Conservation (phyloP, 2,113 vertebrate genomes). For the Amphilophus citrinellus region DNA sequence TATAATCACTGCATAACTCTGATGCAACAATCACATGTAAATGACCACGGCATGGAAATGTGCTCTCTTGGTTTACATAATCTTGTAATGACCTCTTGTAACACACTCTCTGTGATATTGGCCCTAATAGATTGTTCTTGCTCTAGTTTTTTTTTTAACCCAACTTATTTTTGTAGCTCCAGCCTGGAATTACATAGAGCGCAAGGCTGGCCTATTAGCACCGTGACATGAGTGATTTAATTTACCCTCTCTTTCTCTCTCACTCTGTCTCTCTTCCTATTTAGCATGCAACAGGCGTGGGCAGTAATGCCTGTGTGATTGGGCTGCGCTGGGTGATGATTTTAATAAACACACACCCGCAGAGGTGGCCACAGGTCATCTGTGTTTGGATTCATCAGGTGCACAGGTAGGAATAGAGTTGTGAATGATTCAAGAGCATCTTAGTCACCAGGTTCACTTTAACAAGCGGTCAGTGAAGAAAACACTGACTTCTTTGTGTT, state of each 20-base stretch:
- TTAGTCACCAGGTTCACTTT: not conserved
- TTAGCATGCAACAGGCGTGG: slow-evolving; percentile 80
- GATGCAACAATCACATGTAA: slow-evolving; percentile 79
- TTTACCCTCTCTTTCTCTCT: slow-evolving; percentile 62
- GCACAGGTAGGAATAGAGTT: slow-evolving; percentile 44
- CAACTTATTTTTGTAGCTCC: slow-evolving; percentile 36
- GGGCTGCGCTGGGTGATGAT: slow-evolving; percentile 64
- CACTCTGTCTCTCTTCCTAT: slow-evolving; percentile 50
- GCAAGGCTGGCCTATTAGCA: slow-evolving; percentile 80
- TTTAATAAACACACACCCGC: slow-evolving; percentile 78
- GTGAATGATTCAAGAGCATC: slow-evolving; percentile 23
- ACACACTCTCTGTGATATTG: slow-evolving; percentile 77
- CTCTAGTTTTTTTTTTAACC: slow-evolving; percentile 21
- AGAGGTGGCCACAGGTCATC: slow-evolving; percentile 67
- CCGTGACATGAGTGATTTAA: slow-evolving; percentile 83
- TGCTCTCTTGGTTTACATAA: slow-evolving; percentile 80
- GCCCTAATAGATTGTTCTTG: slow-evolving; percentile 81
- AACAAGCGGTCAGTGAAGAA: not conserved
- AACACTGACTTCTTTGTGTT: not conserved
- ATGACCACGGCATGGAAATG: slow-evolving; percentile 74
- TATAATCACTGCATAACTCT: slow-evolving; percentile 75
- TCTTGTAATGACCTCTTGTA: slow-evolving; percentile 82
- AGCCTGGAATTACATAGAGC: slow-evolving; percentile 77
- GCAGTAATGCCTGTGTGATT: slow-evolving; percentile 78
- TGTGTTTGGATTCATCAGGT: slow-evolving; percentile 75